Percentiles rank a stretch among this genome's conserved stretches.
Evolutionary conservation across 2,797 vertebrate genomes (phyloP).

Genomic region (Neosilurus mollespiculum): DNA sequence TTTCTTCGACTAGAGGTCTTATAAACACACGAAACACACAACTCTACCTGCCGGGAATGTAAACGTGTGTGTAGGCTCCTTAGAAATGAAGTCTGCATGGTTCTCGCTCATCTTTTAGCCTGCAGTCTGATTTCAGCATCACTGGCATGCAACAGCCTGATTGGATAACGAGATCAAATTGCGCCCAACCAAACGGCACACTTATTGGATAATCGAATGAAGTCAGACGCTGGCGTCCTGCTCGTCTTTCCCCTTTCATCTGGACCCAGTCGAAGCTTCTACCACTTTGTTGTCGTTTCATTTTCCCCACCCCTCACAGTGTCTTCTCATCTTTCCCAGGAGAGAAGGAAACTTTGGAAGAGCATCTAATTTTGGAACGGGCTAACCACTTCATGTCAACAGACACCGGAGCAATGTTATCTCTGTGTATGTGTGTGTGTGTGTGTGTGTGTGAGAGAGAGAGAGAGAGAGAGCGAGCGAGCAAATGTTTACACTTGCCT

Average conservation of each 20-base stretch:
- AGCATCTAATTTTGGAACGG: slow-evolving; percentile 58
- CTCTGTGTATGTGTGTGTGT: slow-evolving; percentile 9
- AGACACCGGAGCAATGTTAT: slow-evolving; percentile 47
- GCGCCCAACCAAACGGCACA: slow-evolving; percentile 58
- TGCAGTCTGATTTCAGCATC: slow-evolving; percentile 26
- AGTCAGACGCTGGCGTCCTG: slow-evolving; percentile 67
- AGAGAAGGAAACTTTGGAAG: slow-evolving; percentile 39
- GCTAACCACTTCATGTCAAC: slow-evolving; percentile 55
- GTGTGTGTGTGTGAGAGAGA: background rate
- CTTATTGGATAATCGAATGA: slow-evolving; percentile 75
- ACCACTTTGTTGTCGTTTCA: slow-evolving; percentile 19
- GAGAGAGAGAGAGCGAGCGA: background rate
- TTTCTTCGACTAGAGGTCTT: slow-evolving; percentile 1
- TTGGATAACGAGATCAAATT: slow-evolving; percentile 64
- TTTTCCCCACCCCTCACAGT: background rate
- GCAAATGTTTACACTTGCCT: slow-evolving; percentile 23
- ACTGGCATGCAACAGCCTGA: slow-evolving; percentile 50
- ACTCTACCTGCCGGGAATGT: slow-evolving; percentile 14
- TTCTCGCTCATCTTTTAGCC: slow-evolving; percentile 18
- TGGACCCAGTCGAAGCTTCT: slow-evolving; percentile 40
- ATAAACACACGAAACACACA: slow-evolving; percentile 19
- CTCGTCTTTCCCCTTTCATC: slow-evolving; percentile 57
- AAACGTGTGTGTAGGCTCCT: background rate
- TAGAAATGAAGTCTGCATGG: slow-evolving; percentile 3
- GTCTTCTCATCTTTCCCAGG: slow-evolving; percentile 37